phyloP scores from a whole-genome alignment of 2,797 vertebrate genomes.

The Chiroxiphia lanceolata region DNA sequence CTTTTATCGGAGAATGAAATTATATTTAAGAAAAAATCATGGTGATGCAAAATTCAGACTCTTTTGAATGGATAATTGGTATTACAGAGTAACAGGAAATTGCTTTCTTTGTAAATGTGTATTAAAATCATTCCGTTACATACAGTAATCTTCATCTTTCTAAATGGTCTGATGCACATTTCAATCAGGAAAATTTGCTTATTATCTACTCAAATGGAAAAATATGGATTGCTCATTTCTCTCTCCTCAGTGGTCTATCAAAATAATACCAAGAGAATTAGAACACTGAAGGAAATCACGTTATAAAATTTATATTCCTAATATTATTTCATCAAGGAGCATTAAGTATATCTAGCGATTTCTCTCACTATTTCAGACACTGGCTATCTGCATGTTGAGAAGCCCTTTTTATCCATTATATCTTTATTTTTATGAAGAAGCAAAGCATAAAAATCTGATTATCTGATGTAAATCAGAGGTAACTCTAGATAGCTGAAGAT shows the following conservation, averaged over 20 bases:
- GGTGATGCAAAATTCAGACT: constrained; percentile 42
- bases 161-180: constrained; percentile 16
- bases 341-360: not conserved
- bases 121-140: constrained; percentile 46
- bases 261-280: not conserved
- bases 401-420: not conserved
- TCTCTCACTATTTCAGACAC: not conserved
- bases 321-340: not conserved
- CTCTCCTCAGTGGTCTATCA: not conserved
- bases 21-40: not conserved
- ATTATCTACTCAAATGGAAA: constrained; percentile 2
- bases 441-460: not conserved
- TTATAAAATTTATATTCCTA: not conserved
- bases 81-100: constrained; percentile 52
- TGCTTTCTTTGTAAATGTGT: constrained; percentile 48
- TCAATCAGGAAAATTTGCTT: constrained; percentile 53
- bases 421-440: not conserved
- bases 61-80: constrained; percentile 51
- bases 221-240: not conserved
- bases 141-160: constrained; percentile 43
- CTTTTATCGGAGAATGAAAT: constrained; percentile 38
- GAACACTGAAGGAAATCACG: not conserved
- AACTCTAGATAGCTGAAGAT: not conserved
- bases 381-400: not conserved
- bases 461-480: not conserved